These are phyloP conservation scores for Indicator indicator DNA, from an alignment of 2,113 vertebrate genomes.

Conservation along the genomic window DNA sequence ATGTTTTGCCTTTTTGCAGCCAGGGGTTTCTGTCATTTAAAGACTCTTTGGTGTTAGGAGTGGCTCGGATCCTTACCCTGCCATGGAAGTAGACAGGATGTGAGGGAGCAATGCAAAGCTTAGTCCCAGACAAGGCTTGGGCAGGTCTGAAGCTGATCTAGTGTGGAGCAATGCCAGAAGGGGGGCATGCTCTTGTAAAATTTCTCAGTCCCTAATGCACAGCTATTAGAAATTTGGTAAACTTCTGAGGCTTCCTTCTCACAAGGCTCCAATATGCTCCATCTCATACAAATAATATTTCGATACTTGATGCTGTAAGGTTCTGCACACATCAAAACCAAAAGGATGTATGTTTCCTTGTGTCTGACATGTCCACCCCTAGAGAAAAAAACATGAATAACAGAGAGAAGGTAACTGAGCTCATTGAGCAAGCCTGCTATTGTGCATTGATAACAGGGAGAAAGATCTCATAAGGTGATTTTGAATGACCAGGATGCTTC, in stretches of 20 bases:
- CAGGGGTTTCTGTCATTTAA: not conserved
- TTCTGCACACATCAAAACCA: not conserved
- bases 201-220: not conserved
- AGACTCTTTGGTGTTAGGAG: not conserved
- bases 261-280: not conserved
- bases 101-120: rapidly evolving
- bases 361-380: not conserved
- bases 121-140: not conserved
- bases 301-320: not conserved
- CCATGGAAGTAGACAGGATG: rapidly evolving
- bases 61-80: not conserved
- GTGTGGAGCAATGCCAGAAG: not conserved
- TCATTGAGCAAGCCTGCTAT: not conserved
- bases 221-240: not conserved
- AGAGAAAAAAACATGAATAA: not conserved
- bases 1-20: not conserved
- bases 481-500: not conserved
- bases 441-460: not conserved
- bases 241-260: not conserved
- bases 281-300: not conserved
- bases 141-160: not conserved
- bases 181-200: not conserved
- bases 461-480: not conserved
- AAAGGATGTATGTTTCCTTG: not conserved
- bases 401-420: not conserved